Base-by-base conservation (phyloP, 2,888 invertebrate genomes). In the Cosmia trapezina region DNA sequence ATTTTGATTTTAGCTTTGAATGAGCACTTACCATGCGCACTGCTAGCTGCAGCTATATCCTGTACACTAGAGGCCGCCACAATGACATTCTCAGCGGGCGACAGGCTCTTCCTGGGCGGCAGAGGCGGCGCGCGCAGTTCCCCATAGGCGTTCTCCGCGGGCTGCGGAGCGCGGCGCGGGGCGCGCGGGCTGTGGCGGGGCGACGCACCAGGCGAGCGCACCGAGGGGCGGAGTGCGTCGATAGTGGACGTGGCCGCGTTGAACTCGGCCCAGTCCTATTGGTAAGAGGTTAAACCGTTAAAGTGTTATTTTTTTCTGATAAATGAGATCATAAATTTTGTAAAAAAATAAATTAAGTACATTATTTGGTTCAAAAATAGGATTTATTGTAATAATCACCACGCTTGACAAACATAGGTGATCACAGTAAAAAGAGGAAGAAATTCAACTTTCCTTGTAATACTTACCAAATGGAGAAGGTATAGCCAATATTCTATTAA, bases 181-280 rank as follows among this genome's bases (percentile, higher is more conserved):
- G 96, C 91, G 4, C 93, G 88, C 0, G 95, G 96, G 14, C 93
- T 95, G 80, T 97, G 94, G 0, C 97, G 94, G 0, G 97, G 97
- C 0, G 97, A 97, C 0, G 96, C 96, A 28, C 94, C 95, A 11
- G 97, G 97, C 56, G 97, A 97, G 0, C 97, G 95, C 0, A 91
- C 93, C 0, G 92, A 91, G 0, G 95, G 95, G 0, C 96, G 92
- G 0, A 97, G 92, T 4, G 96, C 97, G 83, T 96, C 97, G 76
- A 97, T 96, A 1, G 97, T 97, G 4, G 97, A 97, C 4, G 97
- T 97, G 0, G 97, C 97, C 19, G 97, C 97, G 92, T 97, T 97
- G 93, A 97, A 97, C 77, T 97, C 97, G 19, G 95, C 94, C 93
- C 97, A 97, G 80, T 97, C 97, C 97, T 97, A 89, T 5, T 63